Evolutionary conservation across 2,113 vertebrate species (phyloP), one percentile per base, ranked within the genome.

Genomic region (Vulpes ferrilata): DNA sequence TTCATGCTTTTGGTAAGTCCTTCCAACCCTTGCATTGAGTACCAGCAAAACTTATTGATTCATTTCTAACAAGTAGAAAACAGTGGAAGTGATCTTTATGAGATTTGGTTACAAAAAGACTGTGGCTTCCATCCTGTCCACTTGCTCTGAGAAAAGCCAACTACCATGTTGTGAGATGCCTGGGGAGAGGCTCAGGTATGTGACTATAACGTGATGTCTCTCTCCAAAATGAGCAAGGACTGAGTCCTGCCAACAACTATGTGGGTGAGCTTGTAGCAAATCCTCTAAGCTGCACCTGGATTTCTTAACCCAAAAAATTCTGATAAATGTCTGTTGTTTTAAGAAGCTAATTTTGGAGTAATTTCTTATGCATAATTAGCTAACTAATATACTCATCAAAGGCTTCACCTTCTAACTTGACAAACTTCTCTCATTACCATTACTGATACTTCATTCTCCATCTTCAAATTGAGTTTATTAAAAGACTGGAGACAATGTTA

Each of bases 341-440:
- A 57, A 91, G n/a, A 27, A 0, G 1, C 25, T 95, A 84, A 59
- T 30, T 95, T 78, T 85, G 79, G 16, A 90, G 22, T 76, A 55
- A 76, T 92, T 92, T 92, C 30, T 80, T 92, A 43, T 67, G 51
- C 69, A 57, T 84, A 51, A 55, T 80, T 93, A 79, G 25, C 55
- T 57, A 80, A 84, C 38, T 55, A 80, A 81, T 43, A 88, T 7
- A 74, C 22, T 88, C n/a, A 84, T 51, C 51, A 92, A 92, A 87
- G 9, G 7, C 32, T 64, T n/a, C 95, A 22, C 7, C 69, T 74
- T 88, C 51, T 95, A 84, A 88, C 30, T 35, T 20, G 43, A 43
- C 15, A 60, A 62, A 19, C 1, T 64, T 82, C 62, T 89, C 0
- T 86, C 10, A 16, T 62, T 53, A 88, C 48, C 59, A n/a, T 92